Conservation (phyloP, 2,113 vertebrate species). For the Chitala chitala region DNA sequence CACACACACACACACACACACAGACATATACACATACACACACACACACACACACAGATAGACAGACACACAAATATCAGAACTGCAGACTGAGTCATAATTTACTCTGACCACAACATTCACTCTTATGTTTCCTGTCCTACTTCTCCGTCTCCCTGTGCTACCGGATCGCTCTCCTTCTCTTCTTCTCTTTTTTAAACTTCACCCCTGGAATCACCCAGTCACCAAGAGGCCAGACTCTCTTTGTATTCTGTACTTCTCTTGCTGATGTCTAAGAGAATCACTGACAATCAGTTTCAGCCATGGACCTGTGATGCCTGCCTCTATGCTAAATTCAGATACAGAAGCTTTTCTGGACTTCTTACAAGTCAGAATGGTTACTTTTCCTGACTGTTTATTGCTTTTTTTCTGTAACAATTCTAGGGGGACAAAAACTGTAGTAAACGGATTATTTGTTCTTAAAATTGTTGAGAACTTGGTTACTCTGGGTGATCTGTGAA, state of each 20-base stretch:
- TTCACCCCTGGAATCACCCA: not conserved
- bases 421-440: too few species aligned
- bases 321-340: too few species aligned
- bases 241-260: not conserved
- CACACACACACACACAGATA: too few species aligned
- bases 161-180: conserved; percentile 20
- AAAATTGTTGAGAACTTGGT: not conserved
- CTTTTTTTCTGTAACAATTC: too few species aligned
- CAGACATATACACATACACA: too few species aligned
- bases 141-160: conserved; percentile 16
- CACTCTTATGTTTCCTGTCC: not conserved
- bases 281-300: too few species aligned
- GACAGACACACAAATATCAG: too few species aligned
- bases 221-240: not conserved
- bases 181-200: not conserved
- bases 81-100: not conserved
- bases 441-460: not conserved
- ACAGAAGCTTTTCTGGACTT: too few species aligned
- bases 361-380: too few species aligned
- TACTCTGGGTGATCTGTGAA: not conserved
- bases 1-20: not conserved
- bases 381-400: too few species aligned
- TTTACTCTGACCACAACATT: not conserved
- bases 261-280: too few species aligned
- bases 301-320: too few species aligned